Conservation (phyloP, 2,113 vertebrate species). For the Ctenodactylus gundi region DNA sequence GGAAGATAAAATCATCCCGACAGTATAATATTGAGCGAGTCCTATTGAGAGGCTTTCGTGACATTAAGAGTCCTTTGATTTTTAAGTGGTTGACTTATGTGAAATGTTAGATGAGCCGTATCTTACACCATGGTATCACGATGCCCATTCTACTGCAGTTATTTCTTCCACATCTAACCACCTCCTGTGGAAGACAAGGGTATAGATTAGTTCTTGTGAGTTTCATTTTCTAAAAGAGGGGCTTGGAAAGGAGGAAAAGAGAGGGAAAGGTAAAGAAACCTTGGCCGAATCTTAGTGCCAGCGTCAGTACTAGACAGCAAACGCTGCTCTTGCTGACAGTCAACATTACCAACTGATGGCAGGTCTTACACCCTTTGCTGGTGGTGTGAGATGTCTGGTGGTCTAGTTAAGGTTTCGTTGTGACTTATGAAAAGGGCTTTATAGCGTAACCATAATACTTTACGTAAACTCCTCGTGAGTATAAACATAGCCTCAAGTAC, state of each 20-base stretch:
- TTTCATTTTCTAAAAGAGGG: neutral
- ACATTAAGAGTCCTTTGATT: neutral
- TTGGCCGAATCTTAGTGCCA: too few species aligned
- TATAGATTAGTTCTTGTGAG: neutral
- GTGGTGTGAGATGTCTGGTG: neutral
- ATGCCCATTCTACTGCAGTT: neutral
- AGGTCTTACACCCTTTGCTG: neutral
- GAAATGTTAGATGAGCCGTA: too few species aligned
- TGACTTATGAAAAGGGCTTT: neutral
- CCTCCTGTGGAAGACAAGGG: neutral
- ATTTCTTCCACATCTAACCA: neutral
- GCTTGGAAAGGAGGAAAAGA: neutral
- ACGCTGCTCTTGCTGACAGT: neutral
- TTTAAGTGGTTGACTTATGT: neutral
- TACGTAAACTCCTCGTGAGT: neutral
- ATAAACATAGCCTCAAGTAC: neutral
- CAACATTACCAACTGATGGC: too few species aligned
- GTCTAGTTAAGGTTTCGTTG: neutral
- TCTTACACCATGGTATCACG: too few species aligned
- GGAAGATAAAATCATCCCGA: neutral
- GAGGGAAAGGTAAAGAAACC: neutral
- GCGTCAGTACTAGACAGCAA: neutral
- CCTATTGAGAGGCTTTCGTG: neutral
- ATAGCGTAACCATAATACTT: neutral
- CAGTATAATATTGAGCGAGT: neutral